A percentile compares a stretch with the other conserved stretches of the same genome.
These are phyloP conservation scores for Micronycteris hirsuta DNA, from an alignment of 2,113 vertebrate genomes.

Conservation along the genomic window DNA sequence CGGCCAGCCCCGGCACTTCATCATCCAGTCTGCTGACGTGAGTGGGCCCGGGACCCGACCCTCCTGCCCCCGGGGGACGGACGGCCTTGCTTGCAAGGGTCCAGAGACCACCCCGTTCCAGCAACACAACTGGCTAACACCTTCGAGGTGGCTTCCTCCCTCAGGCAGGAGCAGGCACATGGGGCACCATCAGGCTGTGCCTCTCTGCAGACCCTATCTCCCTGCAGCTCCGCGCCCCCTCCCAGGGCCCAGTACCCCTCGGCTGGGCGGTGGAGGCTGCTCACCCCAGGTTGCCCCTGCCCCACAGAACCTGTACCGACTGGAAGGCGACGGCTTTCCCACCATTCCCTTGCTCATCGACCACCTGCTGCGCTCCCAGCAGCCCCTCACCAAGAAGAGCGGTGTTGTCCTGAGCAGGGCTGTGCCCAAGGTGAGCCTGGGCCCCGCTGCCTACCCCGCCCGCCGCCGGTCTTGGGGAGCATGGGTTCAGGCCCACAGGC, in stretches of 20 bases:
- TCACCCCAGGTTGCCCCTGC: background rate
- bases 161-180: background rate
- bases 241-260: background rate
- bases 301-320: slow-evolving; percentile 88
- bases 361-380: slow-evolving; percentile 84
- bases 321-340: slow-evolving; percentile 92
- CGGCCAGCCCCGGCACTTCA: slow-evolving; percentile 91
- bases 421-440: slow-evolving; percentile 82
- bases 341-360: slow-evolving; percentile 90
- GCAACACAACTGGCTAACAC: background rate
- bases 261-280: background rate
- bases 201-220: background rate
- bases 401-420: slow-evolving; percentile 86
- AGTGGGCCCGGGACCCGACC: slow-evolving; percentile 65
- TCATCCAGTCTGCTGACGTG: slow-evolving; percentile 90
- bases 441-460: fast-evolving
- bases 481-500: background rate
- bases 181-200: fast-evolving
- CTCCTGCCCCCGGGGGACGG: too few species aligned
- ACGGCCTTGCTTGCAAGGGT: background rate
- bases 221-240: background rate
- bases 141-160: background rate
- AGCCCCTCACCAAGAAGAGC: slow-evolving; percentile 89
- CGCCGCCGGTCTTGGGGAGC: background rate
- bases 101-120: background rate